Base-by-base conservation (phyloP, 1,140 invertebrate species). In the Hyles vespertilio region DNA sequence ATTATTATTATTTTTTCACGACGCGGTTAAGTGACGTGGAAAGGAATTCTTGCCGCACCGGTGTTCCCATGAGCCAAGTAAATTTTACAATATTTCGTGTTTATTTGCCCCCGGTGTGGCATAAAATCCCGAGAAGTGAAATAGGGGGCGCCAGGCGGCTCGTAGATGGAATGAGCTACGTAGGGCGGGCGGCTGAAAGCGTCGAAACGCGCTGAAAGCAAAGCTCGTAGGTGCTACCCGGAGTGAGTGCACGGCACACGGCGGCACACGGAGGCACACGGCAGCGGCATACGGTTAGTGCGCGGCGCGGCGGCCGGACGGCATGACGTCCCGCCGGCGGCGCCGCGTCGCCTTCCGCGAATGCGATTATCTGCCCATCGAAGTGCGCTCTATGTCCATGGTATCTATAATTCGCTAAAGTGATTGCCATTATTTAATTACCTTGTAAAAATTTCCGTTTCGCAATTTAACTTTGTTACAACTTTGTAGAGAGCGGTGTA, bases 321-420 rank as follows among this genome's bases (percentile, higher is more conserved):
- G 56, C 58, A 85, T 84, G 83, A 61, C 72, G 67, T 84, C 84
- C 67, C 79, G 82, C 46, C 83, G 79, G 46, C 79, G 86, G 53
- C 81, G 83, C 40, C 86, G 82, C 70, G 84, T 89, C 70, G 82
- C 76, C 46, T 89, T 87, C 49, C 76, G 84, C 79, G 86, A 89
- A 72, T 75, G 84, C 79, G 86, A 89, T 72, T 89, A 89, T 65
- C 69, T 87, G 60, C 86, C 79, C 33, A 81, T 89, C 81, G 86
- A 89, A 65, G 71, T 87, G 54, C 77, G 79, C 47, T 81, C 84
- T 53, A 89, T 89, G 86, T 84, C 86, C 50, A 87, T 84, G 86
- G 85, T 88, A 84, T 67, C 34, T 48, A 51, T 34, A 43, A 44
- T 40, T 43, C 12, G 36, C 36, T 40, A 40, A 40, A 40, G 36